Percentiles rank a stretch among this genome's conserved stretches.
phyloP scores from a whole-genome alignment of 2,113 vertebrate genomes.

The Macrotus californicus region DNA sequence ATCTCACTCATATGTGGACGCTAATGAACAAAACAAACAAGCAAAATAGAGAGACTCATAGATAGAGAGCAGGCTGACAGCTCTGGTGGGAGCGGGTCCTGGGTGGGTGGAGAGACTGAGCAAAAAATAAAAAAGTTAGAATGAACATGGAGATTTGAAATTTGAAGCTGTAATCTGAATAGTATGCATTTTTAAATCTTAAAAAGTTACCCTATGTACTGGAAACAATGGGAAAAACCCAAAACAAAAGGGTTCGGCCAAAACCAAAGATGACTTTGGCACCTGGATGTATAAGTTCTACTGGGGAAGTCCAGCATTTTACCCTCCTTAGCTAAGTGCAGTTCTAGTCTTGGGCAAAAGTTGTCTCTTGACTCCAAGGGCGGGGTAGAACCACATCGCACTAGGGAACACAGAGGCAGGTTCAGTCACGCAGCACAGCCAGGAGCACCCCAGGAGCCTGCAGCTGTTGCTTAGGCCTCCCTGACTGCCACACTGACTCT shows the following conservation, averaged over 20 bases:
- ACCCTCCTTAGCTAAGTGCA: neutral
- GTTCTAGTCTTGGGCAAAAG: neutral
- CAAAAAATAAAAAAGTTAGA: too few species aligned
- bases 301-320: neutral
- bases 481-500: neutral
- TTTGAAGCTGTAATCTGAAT: neutral
- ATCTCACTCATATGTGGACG: too few species aligned
- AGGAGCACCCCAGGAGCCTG: neutral
- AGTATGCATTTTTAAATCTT: neutral
- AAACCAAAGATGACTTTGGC: neutral
- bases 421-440: neutral
- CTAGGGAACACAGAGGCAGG: neutral
- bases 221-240: neutral
- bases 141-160: conserved; percentile 28
- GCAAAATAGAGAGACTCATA: too few species aligned
- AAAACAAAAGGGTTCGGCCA: neutral
- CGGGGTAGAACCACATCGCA: too few species aligned
- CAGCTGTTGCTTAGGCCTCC: neutral
- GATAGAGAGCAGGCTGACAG: too few species aligned
- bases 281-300: neutral
- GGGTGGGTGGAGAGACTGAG: too few species aligned
- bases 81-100: too few species aligned
- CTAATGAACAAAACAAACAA: too few species aligned
- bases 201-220: neutral
- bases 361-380: neutral